Conservation (phyloP, 2,797 vertebrate species). For the Pteronotus mesoamericanus region DNA sequence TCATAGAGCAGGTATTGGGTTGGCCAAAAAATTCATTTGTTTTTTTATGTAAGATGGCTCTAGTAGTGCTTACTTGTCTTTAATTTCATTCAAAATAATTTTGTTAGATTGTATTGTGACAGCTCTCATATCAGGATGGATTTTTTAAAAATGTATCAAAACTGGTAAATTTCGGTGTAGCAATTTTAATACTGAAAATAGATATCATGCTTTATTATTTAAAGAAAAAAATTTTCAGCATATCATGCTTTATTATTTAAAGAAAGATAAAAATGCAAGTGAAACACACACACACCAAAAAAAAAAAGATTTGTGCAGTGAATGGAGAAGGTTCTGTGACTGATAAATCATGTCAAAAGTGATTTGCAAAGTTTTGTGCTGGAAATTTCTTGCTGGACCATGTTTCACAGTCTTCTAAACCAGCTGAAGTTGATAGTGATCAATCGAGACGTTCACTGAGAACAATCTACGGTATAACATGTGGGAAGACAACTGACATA, state of each 20-base stretch:
- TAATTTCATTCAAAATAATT: too few relatives aligned
- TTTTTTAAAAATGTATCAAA: background rate
- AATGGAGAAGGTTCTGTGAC: background rate
- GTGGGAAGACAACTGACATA: background rate
- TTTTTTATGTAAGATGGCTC: too few relatives aligned
- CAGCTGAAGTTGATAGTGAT: background rate
- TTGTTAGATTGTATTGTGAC: background rate
- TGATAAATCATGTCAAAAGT: background rate
- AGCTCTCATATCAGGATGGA: background rate
- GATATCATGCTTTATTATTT: too few relatives aligned
- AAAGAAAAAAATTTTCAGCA: background rate
- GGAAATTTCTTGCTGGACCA: background rate
- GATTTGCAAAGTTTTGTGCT: background rate
- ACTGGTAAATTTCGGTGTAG: background rate
- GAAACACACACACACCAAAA: background rate
- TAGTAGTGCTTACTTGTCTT: too few relatives aligned
- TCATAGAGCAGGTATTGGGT: too few relatives aligned
- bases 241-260: background rate
- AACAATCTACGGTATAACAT: background rate
- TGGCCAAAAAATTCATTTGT: too few relatives aligned
- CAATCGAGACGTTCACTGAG: background rate
- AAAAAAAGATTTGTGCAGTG: background rate
- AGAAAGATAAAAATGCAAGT: background rate
- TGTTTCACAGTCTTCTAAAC: background rate
- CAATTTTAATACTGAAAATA: background rate